Evolutionary conservation across 2,888 invertebrate species (phyloP).

Genomic region (Agrotis exclamationis): DNA sequence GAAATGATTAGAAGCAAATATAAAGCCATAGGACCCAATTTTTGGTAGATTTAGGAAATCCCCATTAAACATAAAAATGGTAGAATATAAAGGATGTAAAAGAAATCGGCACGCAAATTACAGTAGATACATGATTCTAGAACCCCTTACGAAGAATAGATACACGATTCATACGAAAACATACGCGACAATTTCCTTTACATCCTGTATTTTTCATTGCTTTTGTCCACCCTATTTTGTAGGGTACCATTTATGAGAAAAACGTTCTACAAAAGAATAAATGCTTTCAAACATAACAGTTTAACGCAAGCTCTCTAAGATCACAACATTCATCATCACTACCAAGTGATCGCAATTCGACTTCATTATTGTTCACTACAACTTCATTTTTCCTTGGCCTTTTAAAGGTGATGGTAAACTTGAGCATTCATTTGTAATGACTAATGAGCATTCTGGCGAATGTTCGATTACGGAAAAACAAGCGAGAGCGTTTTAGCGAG

Average conservation of each 20-base stretch:
- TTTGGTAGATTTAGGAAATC: background rate
- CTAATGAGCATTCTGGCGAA: too few species aligned
- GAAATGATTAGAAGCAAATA: slow-evolving; percentile 9
- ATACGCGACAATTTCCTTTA: too few species aligned
- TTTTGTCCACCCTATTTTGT: background rate
- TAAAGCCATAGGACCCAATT: background rate
- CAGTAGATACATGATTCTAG: too few species aligned
- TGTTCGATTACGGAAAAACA: too few species aligned
- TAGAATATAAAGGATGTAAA: too few species aligned
- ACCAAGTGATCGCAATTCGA: background rate
- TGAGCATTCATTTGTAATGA: too few species aligned
- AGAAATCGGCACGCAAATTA: too few species aligned
- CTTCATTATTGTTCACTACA: background rate
- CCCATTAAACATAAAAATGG: too few species aligned
- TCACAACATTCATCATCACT: slow-evolving; percentile 3
- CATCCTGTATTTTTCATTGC: background rate
- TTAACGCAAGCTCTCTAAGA: background rate
- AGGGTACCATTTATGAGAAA: background rate
- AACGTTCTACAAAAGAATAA: slow-evolving; percentile 18
- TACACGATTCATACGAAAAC: too few species aligned
- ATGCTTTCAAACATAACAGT: slow-evolving; percentile 9
- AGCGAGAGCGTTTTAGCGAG: too few species aligned
- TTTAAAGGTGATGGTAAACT: background rate
- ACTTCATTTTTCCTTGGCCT: background rate
- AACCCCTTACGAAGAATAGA: too few species aligned